Evolutionary conservation across 2,888 invertebrate species (phyloP), one percentile per base, ranked within the genome.

Genomic region (Watsonalla binaria): DNA sequence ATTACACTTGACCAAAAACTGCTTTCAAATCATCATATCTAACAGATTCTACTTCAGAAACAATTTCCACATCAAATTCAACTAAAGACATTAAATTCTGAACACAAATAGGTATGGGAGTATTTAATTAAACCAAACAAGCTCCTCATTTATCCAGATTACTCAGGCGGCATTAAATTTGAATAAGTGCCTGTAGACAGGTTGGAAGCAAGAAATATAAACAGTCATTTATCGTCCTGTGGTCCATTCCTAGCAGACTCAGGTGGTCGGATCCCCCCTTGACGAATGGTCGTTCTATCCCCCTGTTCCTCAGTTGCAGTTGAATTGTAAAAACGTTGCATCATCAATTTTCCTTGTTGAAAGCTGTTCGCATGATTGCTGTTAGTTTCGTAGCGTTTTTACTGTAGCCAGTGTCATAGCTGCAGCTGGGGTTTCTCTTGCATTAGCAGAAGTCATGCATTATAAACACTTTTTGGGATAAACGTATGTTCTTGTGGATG

Each of bases 181-280:
- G 78, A 82, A 78, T 79, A 82, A 82, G 79, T 78, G 76, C 69
- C 70, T 74, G 75, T 68, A 76, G 82, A 82, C 80, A 78, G 77
- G 54, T 46, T 61, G 66, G 66, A 60, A 55, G 66, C 57, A 72
- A 82, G 82, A 86, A 78, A 82, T 84, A 85, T 86, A 86, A 84
- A 85, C 84, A 84, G 80, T 76, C 74, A 87, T 89, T 86, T 84
- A 85, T 88, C 80, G 78, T 81, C 76, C 72, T 62, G 68, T 66
- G 74, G 78, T 80, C 77, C 78, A 70, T 73, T 74, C 73, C 72
- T 72, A 63, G 69, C 70, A 60, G 60, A 61, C 55, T 58, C 39
- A 13, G 46, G 45, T 34, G 14, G 59, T 52, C 24, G n/a, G 52
- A 48, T 45, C 51, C 48, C 48, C 52, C 51, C 46, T 49, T 86